Base-by-base conservation (phyloP, 1,140 invertebrate genomes). In the Drosophila mojavensis region DNA sequence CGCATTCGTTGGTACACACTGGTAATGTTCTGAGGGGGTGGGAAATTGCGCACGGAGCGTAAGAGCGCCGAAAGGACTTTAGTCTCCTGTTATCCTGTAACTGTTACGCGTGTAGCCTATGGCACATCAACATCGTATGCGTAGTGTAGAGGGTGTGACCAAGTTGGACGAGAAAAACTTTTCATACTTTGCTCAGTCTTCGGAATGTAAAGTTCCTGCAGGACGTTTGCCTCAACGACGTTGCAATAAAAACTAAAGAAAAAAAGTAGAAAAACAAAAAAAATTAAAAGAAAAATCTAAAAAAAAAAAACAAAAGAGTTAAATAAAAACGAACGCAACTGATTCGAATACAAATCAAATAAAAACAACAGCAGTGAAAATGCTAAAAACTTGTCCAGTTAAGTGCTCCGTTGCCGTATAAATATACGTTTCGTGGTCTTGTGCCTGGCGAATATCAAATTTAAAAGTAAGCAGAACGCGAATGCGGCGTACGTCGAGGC, bases 161-260 rank as follows among this genome's bases (percentile, higher is more conserved):
- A 89, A 91, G 91, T 90, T 85, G 88, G 90, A 91, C 68, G 81
- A 79, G 75, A 79, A 81, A 90, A 84, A 91, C 85, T 91, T 91
- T 91, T 91, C 90, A 91, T 91, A 91, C 86, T 90, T 85, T 89
- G 90, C 85, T 90, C 84, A 88, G 82, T 89, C 81, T 88, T 91
- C 75, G 89, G 81, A 91, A 91, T 91, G 90, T 91, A 70, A 86
- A 90, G 90, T 86, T 79, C 84, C 79, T 79, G 72, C 70, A 76
- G 69, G 75, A 81, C 72, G 76, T 83, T 80, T 81, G 65, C 81
- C 56, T 69, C 56, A 81, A 62, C 70, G 41, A 47, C 69, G 56
- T 54, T 70, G 53, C 60, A 75, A 75, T 70, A 68, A 69, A 74
- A 66, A 64, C 24, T 68, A 68, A 72, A 65, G 48, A 68, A 72